Conservation (phyloP, 2,888 invertebrate genomes). For the Drosophila kuntzei region DNA sequence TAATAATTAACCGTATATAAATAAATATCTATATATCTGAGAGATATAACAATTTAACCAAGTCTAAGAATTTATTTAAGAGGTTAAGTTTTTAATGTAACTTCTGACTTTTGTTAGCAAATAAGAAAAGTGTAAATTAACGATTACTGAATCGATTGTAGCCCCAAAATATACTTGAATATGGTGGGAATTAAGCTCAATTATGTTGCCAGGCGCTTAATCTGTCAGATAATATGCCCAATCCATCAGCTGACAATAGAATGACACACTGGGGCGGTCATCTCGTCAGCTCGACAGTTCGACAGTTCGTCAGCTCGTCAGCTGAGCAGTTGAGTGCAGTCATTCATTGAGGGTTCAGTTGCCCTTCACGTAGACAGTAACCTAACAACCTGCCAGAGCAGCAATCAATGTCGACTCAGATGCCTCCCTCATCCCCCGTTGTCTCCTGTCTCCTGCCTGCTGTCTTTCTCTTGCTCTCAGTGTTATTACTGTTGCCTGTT, state of each 20-base stretch:
- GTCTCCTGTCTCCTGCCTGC: background rate
- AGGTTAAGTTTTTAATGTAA: background rate
- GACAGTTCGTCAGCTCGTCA: constrained; percentile 14
- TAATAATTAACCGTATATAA: too few relatives aligned
- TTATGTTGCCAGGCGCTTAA: constrained; percentile 46
- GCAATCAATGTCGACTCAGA: constrained; percentile 74
- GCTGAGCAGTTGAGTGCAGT: constrained; percentile 33
- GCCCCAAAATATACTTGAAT: constrained; percentile 7
- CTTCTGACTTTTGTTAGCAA: background rate
- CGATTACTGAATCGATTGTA: background rate
- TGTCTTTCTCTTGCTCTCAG: background rate
- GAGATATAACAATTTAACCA: too few relatives aligned
- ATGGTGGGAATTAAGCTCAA: constrained; percentile 40
- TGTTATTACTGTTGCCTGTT: constrained; percentile 60
- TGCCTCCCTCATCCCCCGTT: constrained; percentile 25
- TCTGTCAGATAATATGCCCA: constrained; percentile 55
- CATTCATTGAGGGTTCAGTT: constrained; percentile 52
- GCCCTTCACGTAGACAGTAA: constrained; percentile 46
- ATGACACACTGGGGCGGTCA: constrained; percentile 30
- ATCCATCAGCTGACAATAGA: constrained; percentile 54
- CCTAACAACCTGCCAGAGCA: constrained; percentile 78
- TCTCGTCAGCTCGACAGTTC: constrained; percentile 2
- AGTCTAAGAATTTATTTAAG: too few relatives aligned
- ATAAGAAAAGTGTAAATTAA: constrained; percentile 2
- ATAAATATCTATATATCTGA: too few relatives aligned